phyloP scores from a whole-genome alignment of 1,140 invertebrate genomes.

The Drosophila pachea region DNA sequence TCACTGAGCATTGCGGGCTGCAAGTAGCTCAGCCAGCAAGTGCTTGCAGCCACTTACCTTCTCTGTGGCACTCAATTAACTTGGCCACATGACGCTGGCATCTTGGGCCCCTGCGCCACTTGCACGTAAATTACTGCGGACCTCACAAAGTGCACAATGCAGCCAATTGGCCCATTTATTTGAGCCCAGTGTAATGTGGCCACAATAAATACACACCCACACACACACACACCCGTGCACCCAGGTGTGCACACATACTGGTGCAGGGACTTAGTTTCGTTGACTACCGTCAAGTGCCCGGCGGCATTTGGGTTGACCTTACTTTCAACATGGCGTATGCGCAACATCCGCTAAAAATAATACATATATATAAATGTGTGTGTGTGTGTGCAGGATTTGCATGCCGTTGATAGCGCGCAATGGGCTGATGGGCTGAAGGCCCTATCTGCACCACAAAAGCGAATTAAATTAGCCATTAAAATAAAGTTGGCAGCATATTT shows the following conservation, averaged over 20 bases:
- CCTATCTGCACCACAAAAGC: constrained; percentile 28
- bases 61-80: constrained; percentile 18
- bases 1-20: not conserved
- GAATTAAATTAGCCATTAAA: constrained; percentile 69
- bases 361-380: constrained; percentile 2
- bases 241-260: not conserved
- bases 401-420: constrained; percentile 1
- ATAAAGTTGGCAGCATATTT: constrained; percentile 59
- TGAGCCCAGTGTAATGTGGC: constrained; percentile 19
- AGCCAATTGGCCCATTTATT: constrained; percentile 37
- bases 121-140: constrained; percentile 10
- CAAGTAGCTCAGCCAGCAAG: not conserved
- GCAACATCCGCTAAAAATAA: constrained; percentile 56
- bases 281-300: constrained; percentile 41
- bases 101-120: constrained; percentile 10
- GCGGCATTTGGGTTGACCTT: constrained; percentile 65
- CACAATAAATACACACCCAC: constrained; percentile 19
- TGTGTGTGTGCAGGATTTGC: constrained; percentile 2
- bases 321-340: constrained; percentile 56
- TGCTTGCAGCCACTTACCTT: not conserved
- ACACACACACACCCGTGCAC: not conserved
- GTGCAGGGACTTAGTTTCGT: constrained; percentile 5
- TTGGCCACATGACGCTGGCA: not conserved
- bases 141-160: constrained; percentile 27
- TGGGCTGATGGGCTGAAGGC: not conserved